Base-by-base conservation (phyloP, 2,797 vertebrate genomes). In the Enteromius treurensis region DNA sequence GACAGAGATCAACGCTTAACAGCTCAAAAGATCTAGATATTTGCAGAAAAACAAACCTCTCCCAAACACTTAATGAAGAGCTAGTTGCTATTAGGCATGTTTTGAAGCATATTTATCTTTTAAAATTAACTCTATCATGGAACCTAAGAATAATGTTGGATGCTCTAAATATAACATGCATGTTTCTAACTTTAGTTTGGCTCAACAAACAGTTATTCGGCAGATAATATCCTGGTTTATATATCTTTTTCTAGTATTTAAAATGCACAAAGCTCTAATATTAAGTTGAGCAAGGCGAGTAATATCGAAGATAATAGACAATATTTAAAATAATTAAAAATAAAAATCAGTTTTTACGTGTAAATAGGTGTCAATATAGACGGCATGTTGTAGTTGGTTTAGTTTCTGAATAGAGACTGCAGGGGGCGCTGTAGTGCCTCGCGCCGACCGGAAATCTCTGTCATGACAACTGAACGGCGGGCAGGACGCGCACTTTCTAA, bases 391-490 rank as follows among this genome's bases (percentile, higher is more conserved):
- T 9, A 47, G n/a, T 69, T 23, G 5, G 29, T 49, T 10, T 75
- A 75, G 32, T 40, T 17, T 1, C 49, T 67, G 3, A 26, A 45
- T 6, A 11, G 2, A 15, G 19, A 68, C 73, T 0, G 14, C 40
- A 83, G 37, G 37, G 64, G 81, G 81, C 81, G 81, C 81, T 75
- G 45, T 19, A 6, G 78, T 26, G 15, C 51, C 26, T 68, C 65
- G 9, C 40, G 3, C 15, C 5, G 11, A 70, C 75, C 81, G 75
- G 81, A 83, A 83, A 37, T 78, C 53, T 55, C 64, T 77, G 34
- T 8, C 64, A 49, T 77, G 81, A 76, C 81, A 76, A 82, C 81
- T 29, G 34, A 60, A 55, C 2, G 64, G 64, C 77, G 47, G 80
- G 23, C 14, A 8, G 29, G 15, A 10, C 14, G 60, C 14, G 17